phyloP scores from a whole-genome alignment of 1,140 invertebrate species.

The Melitaea cinxia region DNA sequence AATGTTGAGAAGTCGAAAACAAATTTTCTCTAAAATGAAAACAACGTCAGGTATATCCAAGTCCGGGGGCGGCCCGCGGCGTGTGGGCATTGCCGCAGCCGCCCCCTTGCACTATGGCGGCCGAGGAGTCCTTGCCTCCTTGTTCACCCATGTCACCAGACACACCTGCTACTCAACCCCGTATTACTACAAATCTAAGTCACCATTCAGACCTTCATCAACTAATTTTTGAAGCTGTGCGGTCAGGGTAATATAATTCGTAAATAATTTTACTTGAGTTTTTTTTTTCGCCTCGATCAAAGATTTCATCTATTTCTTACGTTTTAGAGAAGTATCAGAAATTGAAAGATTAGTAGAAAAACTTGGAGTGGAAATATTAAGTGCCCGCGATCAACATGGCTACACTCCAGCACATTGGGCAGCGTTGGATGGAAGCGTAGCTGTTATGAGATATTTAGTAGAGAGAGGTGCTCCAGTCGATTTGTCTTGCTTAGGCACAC shows the following conservation, averaged over 20 bases:
- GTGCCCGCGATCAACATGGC: conserved; percentile 92
- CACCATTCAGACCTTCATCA: conserved; percentile 78
- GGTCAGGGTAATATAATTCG: conserved; percentile 81
- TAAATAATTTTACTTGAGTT: background rate
- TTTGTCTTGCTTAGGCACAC: conserved; percentile 91
- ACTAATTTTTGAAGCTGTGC: conserved; percentile 85
- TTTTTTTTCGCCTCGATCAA: background rate
- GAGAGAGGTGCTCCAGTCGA: conserved; percentile 92
- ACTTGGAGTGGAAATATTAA: conserved; percentile 86
- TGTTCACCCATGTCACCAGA: conserved; percentile 79
- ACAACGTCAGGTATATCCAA: conserved; percentile 83
- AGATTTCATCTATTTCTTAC: background rate
- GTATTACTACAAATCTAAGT: conserved; percentile 64
- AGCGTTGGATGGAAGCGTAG: conserved; percentile 92
- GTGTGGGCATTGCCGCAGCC: conserved; percentile 90
- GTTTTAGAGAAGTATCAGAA: conserved; percentile 85
- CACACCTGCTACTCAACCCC: conserved; percentile 69
- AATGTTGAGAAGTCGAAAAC: no score
- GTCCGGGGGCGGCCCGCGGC: conserved; percentile 91
- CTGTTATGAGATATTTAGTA: conserved; percentile 92
- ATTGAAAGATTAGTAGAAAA: conserved; percentile 90
- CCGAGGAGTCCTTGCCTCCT: conserved; percentile 78
- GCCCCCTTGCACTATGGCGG: conserved; percentile 87
- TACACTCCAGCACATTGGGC: conserved; percentile 97
- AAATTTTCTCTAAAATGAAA: background rate